These are phyloP conservation scores for Catagonus wagneri DNA, from an alignment of 2,113 vertebrate species.

Conservation along the genomic window DNA sequence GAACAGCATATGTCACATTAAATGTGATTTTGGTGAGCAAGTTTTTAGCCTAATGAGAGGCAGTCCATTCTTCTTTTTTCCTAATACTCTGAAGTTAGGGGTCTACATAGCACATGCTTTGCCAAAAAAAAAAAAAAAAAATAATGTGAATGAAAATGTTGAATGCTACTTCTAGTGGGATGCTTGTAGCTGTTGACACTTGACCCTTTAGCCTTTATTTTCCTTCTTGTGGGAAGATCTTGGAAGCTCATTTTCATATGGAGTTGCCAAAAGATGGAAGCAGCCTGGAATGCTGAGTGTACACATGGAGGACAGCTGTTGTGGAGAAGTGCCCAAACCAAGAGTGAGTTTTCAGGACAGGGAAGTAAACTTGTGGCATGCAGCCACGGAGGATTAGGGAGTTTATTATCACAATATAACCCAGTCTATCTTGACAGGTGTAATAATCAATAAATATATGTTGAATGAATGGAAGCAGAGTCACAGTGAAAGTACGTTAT, in stretches of 20 bases:
- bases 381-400: background rate
- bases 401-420: background rate
- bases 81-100: background rate
- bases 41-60: background rate
- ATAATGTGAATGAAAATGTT: background rate
- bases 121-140: background rate
- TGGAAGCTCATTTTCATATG: background rate
- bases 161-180: background rate
- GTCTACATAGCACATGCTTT: background rate
- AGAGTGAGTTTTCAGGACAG: background rate
- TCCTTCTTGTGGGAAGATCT: background rate
- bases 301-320: constrained; percentile 45
- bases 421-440: background rate
- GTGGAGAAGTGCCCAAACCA: background rate
- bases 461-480: background rate
- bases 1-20: background rate
- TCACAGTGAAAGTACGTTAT: background rate
- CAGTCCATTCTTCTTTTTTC: background rate
- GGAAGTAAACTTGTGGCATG: background rate
- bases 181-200: background rate
- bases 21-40: background rate
- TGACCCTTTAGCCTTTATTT: background rate
- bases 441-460: constrained; percentile 51
- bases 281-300: background rate
- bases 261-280: background rate